Evolutionary conservation across 2,113 vertebrate species (phyloP).

Genomic region (Thymallus thymallus): DNA sequence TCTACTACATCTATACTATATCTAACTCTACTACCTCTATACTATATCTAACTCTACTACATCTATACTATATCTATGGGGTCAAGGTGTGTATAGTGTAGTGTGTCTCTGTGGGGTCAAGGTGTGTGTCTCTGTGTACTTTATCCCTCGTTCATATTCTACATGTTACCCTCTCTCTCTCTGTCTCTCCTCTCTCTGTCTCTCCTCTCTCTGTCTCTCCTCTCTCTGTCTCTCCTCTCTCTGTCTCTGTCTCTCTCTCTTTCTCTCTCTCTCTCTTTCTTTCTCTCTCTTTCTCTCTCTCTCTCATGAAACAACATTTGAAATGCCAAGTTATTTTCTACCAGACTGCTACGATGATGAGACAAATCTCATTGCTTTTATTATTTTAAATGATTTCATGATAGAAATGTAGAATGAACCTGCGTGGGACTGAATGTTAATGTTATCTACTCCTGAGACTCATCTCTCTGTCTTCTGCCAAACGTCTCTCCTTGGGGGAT

Average conservation of each 20-base stretch:
- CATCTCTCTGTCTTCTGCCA: not conserved
- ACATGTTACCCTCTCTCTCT: too few relatives aligned
- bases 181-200: too few relatives aligned
- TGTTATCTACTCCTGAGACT: not conserved
- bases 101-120: too few relatives aligned
- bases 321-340: constrained; percentile 57
- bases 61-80: not conserved
- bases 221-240: too few relatives aligned
- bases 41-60: too few relatives aligned
- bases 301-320: constrained; percentile 49
- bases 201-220: too few relatives aligned
- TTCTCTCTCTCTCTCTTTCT: too few relatives aligned
- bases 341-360: constrained; percentile 54
- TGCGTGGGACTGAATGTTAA: constrained; percentile 27
- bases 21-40: too few relatives aligned
- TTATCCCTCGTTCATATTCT: too few relatives aligned
- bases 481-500: not conserved
- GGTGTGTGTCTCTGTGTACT: too few relatives aligned
- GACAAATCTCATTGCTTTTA: constrained; percentile 53
- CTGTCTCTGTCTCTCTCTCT: too few relatives aligned
- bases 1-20: too few relatives aligned
- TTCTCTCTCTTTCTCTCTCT: constrained; percentile 19
- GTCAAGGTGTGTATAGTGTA: constrained; percentile 6
- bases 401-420: constrained; percentile 44
- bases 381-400: constrained; percentile 60